Percentiles rank a stretch among this genome's conserved stretches.
Evolutionary conservation across 2,888 invertebrate species (phyloP).

Genomic region (Acanthosepion lycidas): DNA sequence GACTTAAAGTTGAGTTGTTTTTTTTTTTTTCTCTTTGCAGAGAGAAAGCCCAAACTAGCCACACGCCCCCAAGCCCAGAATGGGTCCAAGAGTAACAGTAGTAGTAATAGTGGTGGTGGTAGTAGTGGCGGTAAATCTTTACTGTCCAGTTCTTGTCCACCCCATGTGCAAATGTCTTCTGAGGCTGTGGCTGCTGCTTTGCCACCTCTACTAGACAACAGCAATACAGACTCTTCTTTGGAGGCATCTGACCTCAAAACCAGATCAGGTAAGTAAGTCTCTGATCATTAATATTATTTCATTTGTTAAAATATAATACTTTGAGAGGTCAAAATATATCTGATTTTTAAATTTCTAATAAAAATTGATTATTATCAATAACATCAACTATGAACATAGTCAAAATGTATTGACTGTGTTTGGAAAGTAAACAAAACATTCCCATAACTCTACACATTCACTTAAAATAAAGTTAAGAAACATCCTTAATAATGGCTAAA

Average conservation of each 20-base stretch:
- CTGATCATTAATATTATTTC: not conserved
- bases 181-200: constrained; percentile 59
- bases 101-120: not conserved
- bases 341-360: no score
- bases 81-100: constrained; percentile 1
- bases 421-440: no score
- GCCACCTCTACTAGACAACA: constrained; percentile 57
- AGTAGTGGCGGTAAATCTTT: constrained; percentile 46
- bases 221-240: constrained; percentile 44
- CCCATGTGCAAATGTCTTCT: constrained; percentile 56
- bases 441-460: no score
- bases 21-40: constrained; percentile 55
- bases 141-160: constrained; percentile 51
- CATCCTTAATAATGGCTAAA: no score
- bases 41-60: constrained; percentile 64
- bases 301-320: not conserved
- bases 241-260: not conserved
- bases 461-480: no score
- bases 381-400: no score
- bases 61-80: constrained; percentile 50
- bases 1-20: not conserved
- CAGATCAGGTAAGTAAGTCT: not conserved
- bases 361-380: no score
- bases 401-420: no score
- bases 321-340: no score